Evolutionary conservation across 2,797 vertebrate genomes (phyloP).

Genomic region (Galago senegalensis): DNA sequence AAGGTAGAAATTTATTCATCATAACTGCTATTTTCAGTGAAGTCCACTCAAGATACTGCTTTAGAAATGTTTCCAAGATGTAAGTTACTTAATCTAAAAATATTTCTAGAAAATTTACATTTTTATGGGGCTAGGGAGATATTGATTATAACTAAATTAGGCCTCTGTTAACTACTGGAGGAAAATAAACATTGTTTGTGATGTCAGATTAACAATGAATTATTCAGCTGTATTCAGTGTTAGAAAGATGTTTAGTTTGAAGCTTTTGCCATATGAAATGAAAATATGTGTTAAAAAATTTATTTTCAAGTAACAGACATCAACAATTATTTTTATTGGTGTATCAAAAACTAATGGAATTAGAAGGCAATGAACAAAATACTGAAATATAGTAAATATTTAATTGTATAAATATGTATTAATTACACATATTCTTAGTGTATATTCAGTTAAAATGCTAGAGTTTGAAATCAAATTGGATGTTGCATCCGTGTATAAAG

Average conservation of each 20-base stretch:
- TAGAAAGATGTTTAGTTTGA: constrained; percentile 72
- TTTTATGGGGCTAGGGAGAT: constrained; percentile 8
- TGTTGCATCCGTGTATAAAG: not conserved
- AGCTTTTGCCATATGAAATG: constrained; percentile 71
- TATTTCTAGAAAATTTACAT: constrained; percentile 34
- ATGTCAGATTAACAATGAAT: constrained; percentile 81
- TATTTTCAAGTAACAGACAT: constrained; percentile 44
- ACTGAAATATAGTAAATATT: constrained; percentile 38
- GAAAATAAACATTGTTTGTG: constrained; percentile 76
- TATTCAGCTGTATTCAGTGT: constrained; percentile 71
- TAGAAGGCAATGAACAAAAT: not conserved
- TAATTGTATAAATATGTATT: not conserved
- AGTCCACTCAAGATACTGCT: not conserved
- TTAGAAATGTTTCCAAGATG: constrained; percentile 58
- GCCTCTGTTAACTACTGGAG: constrained; percentile 57
- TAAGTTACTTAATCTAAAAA: constrained; percentile 58
- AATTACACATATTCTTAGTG: not conserved
- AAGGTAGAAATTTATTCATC: constrained; percentile 51
- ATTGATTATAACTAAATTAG: constrained; percentile 70
- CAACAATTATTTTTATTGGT: constrained; percentile 25
- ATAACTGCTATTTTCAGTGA: not conserved
- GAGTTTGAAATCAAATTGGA: not conserved
- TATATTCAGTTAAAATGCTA: not conserved
- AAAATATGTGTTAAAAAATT: constrained; percentile 67
- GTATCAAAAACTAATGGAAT: constrained; percentile 24